phyloP scores from a whole-genome alignment of 2,113 vertebrate genomes.

The Anas platyrhynchos region DNA sequence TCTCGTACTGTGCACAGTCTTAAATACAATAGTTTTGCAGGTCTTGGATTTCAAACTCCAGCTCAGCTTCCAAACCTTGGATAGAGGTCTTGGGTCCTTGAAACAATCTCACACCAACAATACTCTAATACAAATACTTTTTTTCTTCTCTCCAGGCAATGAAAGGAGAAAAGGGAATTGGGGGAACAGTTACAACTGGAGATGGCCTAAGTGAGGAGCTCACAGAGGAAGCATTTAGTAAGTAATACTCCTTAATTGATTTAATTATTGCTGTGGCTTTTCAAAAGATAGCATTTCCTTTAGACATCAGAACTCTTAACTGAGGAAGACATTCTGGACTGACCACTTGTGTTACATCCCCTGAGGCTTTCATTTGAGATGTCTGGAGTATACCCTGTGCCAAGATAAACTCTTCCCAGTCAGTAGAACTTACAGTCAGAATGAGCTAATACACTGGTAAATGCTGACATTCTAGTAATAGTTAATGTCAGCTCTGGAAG shows the following conservation, averaged over 20 bases:
- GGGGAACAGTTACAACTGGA: slow-evolving; percentile 80
- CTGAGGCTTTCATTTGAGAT: neutral
- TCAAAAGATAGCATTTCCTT: neutral
- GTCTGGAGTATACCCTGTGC: neutral
- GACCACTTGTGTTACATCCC: neutral
- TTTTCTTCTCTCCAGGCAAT: slow-evolving; percentile 82
- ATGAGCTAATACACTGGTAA: neutral
- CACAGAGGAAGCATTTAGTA: slow-evolving; percentile 94
- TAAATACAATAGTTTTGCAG: neutral
- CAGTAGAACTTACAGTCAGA: neutral
- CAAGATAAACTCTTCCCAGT: neutral
- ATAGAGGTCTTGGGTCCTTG: neutral
- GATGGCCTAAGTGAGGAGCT: slow-evolving; percentile 93
- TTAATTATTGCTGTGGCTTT: neutral
- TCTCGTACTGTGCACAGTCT: neutral
- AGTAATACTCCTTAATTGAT: slow-evolving; percentile 65
- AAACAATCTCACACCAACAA: neutral
- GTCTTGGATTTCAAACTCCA: slow-evolving; percentile 17
- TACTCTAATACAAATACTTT: neutral
- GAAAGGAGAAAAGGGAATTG: slow-evolving; percentile 99
- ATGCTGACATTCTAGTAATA: neutral
- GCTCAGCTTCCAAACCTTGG: neutral
- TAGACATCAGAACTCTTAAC: neutral
- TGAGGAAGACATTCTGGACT: neutral
- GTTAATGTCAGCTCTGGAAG: neutral